Evolutionary conservation across 2,888 invertebrate genomes (phyloP).

Genomic region (Osedax frankpressi): DNA sequence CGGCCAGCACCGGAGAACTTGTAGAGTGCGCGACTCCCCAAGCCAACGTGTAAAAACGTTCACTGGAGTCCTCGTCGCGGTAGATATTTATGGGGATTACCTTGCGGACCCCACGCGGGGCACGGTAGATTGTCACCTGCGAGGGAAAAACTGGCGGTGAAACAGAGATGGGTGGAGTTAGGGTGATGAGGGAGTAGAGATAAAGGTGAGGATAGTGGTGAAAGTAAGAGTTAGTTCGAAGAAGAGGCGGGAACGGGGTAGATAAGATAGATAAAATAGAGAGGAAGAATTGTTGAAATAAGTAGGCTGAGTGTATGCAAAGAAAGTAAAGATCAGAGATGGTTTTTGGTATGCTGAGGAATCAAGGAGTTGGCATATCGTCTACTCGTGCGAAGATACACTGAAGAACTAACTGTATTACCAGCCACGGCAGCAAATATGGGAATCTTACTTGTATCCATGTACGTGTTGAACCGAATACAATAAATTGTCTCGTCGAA

Average conservation of each 20-base stretch:
- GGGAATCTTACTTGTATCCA: background rate
- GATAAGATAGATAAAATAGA: too few relatives aligned
- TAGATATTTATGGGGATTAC: background rate
- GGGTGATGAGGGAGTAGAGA: background rate
- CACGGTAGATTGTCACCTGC: background rate
- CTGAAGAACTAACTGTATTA: background rate
- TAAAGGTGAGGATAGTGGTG: background rate
- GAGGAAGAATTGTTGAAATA: too few relatives aligned
- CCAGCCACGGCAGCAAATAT: background rate
- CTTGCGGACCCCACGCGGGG: background rate
- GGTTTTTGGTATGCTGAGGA: too few relatives aligned
- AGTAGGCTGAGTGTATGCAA: too few relatives aligned
- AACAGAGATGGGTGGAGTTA: background rate
- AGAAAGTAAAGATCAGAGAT: too few relatives aligned
- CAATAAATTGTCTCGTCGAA: background rate
- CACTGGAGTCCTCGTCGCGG: background rate
- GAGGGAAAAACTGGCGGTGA: too few relatives aligned
- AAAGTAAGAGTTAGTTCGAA: background rate
- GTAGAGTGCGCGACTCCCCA: background rate
- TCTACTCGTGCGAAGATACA: too few relatives aligned
- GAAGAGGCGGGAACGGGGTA: background rate
- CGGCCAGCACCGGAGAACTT: background rate
- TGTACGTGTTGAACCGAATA: background rate
- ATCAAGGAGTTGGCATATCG: too few relatives aligned
- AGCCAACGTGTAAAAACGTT: background rate